phyloP scores from a whole-genome alignment of 1,140 invertebrate genomes.

The Camponotus pennsylvanicus region DNA sequence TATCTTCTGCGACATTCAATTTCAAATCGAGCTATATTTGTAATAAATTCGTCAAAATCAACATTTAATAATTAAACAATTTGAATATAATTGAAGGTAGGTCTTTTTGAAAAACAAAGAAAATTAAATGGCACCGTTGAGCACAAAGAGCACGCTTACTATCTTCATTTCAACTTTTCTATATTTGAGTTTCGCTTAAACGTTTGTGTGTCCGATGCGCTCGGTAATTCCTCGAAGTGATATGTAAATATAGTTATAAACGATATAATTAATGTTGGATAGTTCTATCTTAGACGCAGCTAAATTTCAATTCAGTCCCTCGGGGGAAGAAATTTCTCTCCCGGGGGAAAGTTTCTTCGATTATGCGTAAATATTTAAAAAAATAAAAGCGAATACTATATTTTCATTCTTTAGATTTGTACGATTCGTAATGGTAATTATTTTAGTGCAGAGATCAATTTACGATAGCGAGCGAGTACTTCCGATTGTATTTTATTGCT shows the following conservation, averaged over 20 bases:
- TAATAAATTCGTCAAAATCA: neutral
- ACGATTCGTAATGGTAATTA: constrained; percentile 7
- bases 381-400: constrained; percentile 11
- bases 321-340: constrained; percentile 19
- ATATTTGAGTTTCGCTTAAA: constrained; percentile 34
- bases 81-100: constrained; percentile 12
- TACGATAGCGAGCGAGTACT: constrained; percentile 43
- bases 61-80: constrained; percentile 25
- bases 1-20: neutral
- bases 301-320: constrained; percentile 30
- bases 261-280: constrained; percentile 53
- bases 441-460: constrained; percentile 43
- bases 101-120: neutral
- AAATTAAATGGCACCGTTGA: constrained; percentile 45
- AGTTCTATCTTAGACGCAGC: constrained; percentile 35
- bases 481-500: constrained; percentile 63
- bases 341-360: constrained; percentile 17
- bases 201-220: constrained; percentile 42
- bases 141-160: constrained; percentile 29
- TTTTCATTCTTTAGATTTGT: constrained; percentile 41
- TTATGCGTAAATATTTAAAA: constrained; percentile 9
- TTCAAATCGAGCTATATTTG: constrained; percentile 8
- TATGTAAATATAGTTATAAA: constrained; percentile 53
- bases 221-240: constrained; percentile 54
- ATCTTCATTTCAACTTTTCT: constrained; percentile 9